A percentile compares a stretch with the other conserved stretches of the same genome.
These are phyloP conservation scores for Aradophagus sp. DNA, from an alignment of 1,140 invertebrate species.

Conservation along the genomic window DNA sequence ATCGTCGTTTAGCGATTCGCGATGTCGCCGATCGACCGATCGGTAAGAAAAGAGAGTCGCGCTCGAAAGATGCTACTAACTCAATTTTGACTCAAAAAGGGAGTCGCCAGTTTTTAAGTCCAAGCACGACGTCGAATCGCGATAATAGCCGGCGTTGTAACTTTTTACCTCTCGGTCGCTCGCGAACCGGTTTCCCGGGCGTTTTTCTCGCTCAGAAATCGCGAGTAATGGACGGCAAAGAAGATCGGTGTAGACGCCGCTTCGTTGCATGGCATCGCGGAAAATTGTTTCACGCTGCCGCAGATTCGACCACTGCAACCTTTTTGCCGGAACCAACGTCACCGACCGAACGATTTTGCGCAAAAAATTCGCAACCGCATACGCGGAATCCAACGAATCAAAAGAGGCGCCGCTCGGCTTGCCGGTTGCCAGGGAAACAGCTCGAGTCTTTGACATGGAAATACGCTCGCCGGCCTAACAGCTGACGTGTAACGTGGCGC, in stretches of 20 bases:
- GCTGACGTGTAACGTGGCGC: slow-evolving; percentile 8
- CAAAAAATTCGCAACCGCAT: slow-evolving; percentile 19
- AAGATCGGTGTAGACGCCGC: slow-evolving; percentile 45
- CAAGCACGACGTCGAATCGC: slow-evolving; percentile 52
- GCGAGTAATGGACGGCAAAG: slow-evolving; percentile 44
- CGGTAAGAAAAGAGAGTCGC: slow-evolving; percentile 10
- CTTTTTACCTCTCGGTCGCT: slow-evolving; percentile 46
- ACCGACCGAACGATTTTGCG: slow-evolving; percentile 31
- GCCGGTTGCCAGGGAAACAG: neutral
- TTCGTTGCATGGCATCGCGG: slow-evolving; percentile 30
- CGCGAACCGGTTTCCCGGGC: slow-evolving; percentile 57
- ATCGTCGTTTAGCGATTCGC: slow-evolving; percentile 22
- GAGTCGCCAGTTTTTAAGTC: slow-evolving; percentile 57
- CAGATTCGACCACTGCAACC: slow-evolving; percentile 9
- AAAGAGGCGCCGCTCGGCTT: slow-evolving; percentile 21
- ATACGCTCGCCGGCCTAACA: neutral
- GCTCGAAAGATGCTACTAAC: slow-evolving; percentile 49
- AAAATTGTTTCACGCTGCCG: slow-evolving; percentile 45
- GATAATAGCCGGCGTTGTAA: slow-evolving; percentile 39
- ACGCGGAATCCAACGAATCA: slow-evolving; percentile 13
- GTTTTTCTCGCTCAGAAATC: slow-evolving; percentile 39
- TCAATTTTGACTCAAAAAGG: slow-evolving; percentile 60
- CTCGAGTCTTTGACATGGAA: slow-evolving; percentile 9
- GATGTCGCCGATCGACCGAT: slow-evolving; percentile 6
- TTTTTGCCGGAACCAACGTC: slow-evolving; percentile 15